These are phyloP conservation scores for zebrafish (Danio rerio) DNA, from an alignment of 2,113 vertebrate species.

Conservation along the genomic window GRCz12tu NC_133179.1:29341501-29342000, in stretches of 20 bases:
- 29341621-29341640: conserved; percentile 22
- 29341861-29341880: background rate
- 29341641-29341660: conserved; percentile 22
- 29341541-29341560: background rate
- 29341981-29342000: background rate
- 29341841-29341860: background rate
- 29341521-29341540: background rate
- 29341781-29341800: conserved; percentile 34
- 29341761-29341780: conserved; percentile 15
- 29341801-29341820: conserved; percentile 6
- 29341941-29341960: conserved; percentile 1
- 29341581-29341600: conserved; percentile 13
- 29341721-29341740: background rate
- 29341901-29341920: conserved; percentile 2
- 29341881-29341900: conserved; percentile 11
- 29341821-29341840: conserved; percentile 14
- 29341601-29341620: conserved; percentile 30
- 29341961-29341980: conserved; percentile 13
- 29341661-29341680: conserved; percentile 1
- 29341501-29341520: background rate
- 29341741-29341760: conserved; percentile 29
- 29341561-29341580: background rate
- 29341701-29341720: conserved; percentile 9
- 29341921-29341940: conserved; percentile 13
- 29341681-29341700: conserved; percentile 8